Base-by-base conservation (phyloP, 2,113 vertebrate genomes). In the Mormyrus lacerda region DNA sequence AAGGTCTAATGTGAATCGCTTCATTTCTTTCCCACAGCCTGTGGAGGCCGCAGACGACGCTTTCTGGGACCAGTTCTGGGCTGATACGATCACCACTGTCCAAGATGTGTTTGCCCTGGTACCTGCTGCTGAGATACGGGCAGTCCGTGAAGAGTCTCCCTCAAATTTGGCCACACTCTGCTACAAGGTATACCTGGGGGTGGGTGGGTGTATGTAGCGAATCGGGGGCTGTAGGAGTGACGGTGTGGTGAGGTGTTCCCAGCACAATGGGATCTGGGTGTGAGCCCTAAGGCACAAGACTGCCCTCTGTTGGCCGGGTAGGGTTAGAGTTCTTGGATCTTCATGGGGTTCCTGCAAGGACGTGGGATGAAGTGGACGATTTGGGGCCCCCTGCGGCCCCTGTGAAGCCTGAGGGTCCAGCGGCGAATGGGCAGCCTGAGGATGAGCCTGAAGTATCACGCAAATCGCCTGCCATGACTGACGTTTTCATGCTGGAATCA, bases 1-100 rank as follows among this genome's bases (percentile, higher is more conserved):
- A 31, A 76, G 27, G 69, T 4, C 31, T 39, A 76, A 39, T 76
- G 69, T 55, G 5, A 55, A 55, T 55, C 53, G 1, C 19, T 21
- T 76, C 13, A 76, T 39, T 79, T 19, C 73, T 79, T 79, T 35
- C 87, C 73, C 84, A 0, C 93, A 99, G 98, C 98, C 98, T 0
- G 98, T 99, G 91, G 98, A 99, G 92, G 98, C 98, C 91, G 99
- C 98, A 0, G 98, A 99, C 76, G 98, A 99, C 90, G 98, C 96
- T 31, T 99, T 99, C 91, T 99, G 98, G 98, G 98, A 99, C 94
- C 98, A 99, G 94, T 99, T 99, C 94, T 99, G 98, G 98, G 97
- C 97, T 24, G 98, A 99, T 93, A 97, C 97, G 3, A 96, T 97
- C 93, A 99, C 98, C 65, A 98, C 97, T 0, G 97, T 99, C 89